Base-by-base conservation (phyloP, 2,113 vertebrate species). In the Pimephales promelas region DNA sequence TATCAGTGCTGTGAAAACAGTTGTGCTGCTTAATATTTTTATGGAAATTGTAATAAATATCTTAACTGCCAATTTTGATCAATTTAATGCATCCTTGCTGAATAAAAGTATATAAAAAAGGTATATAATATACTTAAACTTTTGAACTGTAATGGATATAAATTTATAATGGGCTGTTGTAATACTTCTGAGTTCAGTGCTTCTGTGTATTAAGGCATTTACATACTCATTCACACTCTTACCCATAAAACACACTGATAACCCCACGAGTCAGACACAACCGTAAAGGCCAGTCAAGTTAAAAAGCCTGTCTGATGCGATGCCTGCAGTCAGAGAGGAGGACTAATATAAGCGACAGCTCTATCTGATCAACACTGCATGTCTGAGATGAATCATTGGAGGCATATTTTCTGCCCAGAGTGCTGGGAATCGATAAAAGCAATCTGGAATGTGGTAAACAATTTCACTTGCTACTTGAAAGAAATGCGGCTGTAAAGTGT, bases 381-480 rank as follows among this genome's bases (percentile, higher is more conserved):
- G 85, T 88, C 77, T 85, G 76, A 90, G 90, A 91, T 87, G 52
- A 90, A 92, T 92, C 82, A 87, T 89, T 79, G 2, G 81, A 84
- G 86, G 83, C 87, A 85, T 90, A 84, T 73, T 87, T 79, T 88
- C 74, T 20, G 74, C 77, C 85, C 64, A 81, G 79, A 88, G 20
- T 3, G 73, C 82, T 52, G 5, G 56, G 43, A 78, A 93, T 94
- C 92, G 88, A 92, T 94, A 88, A 88, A 92, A 92, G 91, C 88
- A 91, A 93, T 93, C 91, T 91, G 87, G 82, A 85, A 81, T 85
- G 84, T 87, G 70, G 86, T 90, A 90, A 93, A 93, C 88, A 90
- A 87, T 83, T 87, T 84, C 43, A 79, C 79, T 79, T 40, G 78
- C 85, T 85, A 72, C 56, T 47, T 61, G 75, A 87, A 26, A 83